Percentiles rank a stretch among this genome's conserved stretches.
Conservation (phyloP, 1,140 invertebrate species). For the Calliopsis andreniformis region DNA sequence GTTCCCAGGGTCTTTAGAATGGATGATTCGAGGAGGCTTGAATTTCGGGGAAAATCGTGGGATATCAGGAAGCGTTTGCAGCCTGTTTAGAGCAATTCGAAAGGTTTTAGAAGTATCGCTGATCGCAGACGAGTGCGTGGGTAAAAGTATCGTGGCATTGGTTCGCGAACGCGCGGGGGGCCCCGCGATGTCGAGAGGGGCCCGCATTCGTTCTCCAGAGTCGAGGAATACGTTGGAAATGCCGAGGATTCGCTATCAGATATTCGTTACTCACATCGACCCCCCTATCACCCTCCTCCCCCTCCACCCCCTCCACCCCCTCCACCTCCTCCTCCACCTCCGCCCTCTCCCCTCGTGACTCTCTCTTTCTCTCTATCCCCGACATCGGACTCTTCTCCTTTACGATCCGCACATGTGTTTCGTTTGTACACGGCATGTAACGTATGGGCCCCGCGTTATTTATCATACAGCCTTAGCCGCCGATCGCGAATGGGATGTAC, state of each 20-base stretch:
- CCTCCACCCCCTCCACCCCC: constrained; percentile 25
- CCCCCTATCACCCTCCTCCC: constrained; percentile 40
- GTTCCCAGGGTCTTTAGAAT: too few species aligned
- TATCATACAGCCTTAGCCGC: constrained; percentile 63
- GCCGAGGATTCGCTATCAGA: constrained; percentile 73
- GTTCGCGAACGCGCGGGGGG: constrained; percentile 59
- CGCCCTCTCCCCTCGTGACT: background rate
- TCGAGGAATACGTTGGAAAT: constrained; percentile 67
- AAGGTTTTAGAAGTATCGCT: too few species aligned
- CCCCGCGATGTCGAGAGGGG: constrained; percentile 54
- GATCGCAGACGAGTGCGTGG: constrained; percentile 60
- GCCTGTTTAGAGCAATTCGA: too few species aligned
- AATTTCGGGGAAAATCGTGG: background rate
- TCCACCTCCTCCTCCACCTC: too few species aligned
- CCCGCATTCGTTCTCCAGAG: constrained; percentile 70
- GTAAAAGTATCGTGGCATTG: constrained; percentile 63
- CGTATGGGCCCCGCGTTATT: constrained; percentile 63
- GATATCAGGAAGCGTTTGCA: background rate
- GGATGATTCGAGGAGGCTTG: too few species aligned
- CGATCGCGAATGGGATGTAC: constrained; percentile 61
- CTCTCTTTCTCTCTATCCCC: constrained; percentile 43
- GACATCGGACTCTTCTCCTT: constrained; percentile 53
- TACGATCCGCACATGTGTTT: constrained; percentile 64
- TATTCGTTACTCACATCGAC: constrained; percentile 73
- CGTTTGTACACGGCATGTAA: constrained; percentile 65